A percentile compares a stretch with the other conserved stretches of the same genome.
Conservation (phyloP, 2,888 invertebrate species). For the Trichogramma dendrolimi region DNA sequence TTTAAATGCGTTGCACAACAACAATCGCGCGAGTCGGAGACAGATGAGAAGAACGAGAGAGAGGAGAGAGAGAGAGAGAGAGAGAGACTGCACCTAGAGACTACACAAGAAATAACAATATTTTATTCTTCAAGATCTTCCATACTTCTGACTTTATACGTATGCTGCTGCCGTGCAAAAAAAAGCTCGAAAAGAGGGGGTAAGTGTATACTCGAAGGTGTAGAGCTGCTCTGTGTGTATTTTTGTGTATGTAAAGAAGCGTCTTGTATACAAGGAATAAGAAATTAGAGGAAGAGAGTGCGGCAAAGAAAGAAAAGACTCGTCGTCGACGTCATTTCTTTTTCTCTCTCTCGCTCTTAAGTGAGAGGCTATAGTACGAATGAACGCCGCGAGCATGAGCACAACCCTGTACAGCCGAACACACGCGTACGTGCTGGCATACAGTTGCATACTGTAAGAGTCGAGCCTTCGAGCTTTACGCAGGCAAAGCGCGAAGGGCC, state of each 20-base stretch:
- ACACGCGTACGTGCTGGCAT: too few species aligned
- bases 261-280: constrained; percentile 27
- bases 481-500: background rate
- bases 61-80: too few species aligned
- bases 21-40: background rate
- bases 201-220: too few species aligned
- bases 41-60: constrained; percentile 15
- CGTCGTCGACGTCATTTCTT: constrained; percentile 26
- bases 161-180: too few species aligned
- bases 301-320: constrained; percentile 21
- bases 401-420: too few species aligned
- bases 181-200: too few species aligned
- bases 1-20: constrained; percentile 7
- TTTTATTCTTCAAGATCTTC: constrained; percentile 5
- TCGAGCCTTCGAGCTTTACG: too few species aligned
- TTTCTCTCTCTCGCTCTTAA: constrained; percentile 23
- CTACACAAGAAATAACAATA: constrained; percentile 27
- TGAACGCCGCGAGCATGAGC: too few species aligned
- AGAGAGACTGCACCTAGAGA: background rate
- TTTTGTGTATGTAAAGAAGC: too few species aligned
- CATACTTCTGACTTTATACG: too few species aligned
- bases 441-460: too few species aligned
- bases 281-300: constrained; percentile 29
- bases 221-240: too few species aligned
- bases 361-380: constrained; percentile 11